Evolutionary conservation across 2,888 invertebrate species (phyloP).

Genomic region (Parnassius mnemosyne): DNA sequence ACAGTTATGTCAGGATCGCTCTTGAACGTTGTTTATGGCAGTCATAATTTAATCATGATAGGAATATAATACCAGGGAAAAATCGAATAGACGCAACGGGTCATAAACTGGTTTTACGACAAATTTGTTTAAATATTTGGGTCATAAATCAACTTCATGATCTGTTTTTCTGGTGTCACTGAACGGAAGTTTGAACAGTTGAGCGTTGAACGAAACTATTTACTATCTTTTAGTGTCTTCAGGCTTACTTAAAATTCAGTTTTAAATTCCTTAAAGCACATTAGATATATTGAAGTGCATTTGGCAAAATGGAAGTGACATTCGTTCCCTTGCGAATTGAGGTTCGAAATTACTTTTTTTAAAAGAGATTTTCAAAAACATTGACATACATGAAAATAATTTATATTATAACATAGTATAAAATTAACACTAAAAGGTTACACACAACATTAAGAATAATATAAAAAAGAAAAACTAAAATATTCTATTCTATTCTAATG

Average conservation of each 20-base stretch:
- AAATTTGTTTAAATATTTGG: constrained; percentile 67
- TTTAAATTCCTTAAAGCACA: background rate
- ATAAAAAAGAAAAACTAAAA: too few species aligned
- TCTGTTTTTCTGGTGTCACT: constrained; percentile 48
- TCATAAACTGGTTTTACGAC: constrained; percentile 63
- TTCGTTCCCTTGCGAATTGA: too few species aligned
- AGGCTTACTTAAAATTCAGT: background rate
- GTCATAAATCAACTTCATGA: constrained; percentile 58
- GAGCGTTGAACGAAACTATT: constrained; percentile 29
- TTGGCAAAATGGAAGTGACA: too few species aligned
- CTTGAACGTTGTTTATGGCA: constrained; percentile 49
- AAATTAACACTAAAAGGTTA: too few species aligned
- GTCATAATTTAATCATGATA: constrained; percentile 39
- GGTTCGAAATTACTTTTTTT: too few species aligned
- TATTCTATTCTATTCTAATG: too few species aligned
- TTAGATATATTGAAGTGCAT: background rate
- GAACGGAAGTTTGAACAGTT: constrained; percentile 50
- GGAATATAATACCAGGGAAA: constrained; percentile 36
- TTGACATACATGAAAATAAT: too few species aligned
- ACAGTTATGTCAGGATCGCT: constrained; percentile 43
- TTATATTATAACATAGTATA: too few species aligned
- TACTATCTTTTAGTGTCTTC: constrained; percentile 19
- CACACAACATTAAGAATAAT: too few species aligned
- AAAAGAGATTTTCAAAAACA: too few species aligned
- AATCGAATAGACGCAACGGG: constrained; percentile 35